Evolutionary conservation across 2,888 invertebrate species (phyloP), one percentile per base, ranked within the genome.

Genomic region (Dicyrtomina minuta): DNA sequence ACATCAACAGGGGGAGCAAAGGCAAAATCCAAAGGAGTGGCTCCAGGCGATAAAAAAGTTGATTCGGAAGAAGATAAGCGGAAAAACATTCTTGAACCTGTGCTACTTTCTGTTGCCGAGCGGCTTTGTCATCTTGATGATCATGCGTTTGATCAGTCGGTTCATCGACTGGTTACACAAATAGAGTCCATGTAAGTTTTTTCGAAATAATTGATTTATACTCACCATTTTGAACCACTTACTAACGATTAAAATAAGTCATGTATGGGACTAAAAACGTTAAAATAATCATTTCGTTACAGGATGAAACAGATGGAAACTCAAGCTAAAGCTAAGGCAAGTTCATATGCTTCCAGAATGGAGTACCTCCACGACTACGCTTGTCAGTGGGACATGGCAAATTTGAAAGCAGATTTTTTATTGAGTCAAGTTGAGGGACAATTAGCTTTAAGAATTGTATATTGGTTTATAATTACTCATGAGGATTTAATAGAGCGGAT

Each of bases 51-150:
- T 64, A 41, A 39, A 10, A 22, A 26, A 39, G 22, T 6, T 41
- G 20, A 43, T 6, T 5, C 24, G 53, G 55, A 39, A 22, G 55
- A 65, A 41, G 27, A 26, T 26, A 22, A 44, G 39, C 51, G 17
- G n/a, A 43, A 58, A 13, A 44, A 17, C 33, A 27, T 61, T 58
- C 70, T 78, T 69, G 77, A 77, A 62, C 70, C 74, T 74, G 46
- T 74, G 70, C 64, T 78, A 56, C 66, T 76, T 72, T 73, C 78
- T 72, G 67, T 75, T 73, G 77, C 78, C 70, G 78, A 77, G 73
- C 73, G 78, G 73, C 72, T 78, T 43, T 78, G 78, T 74, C 76
- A 77, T 75, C 69, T 78, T 66, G 77, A 77, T 67, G 76, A 78
- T 77, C 71, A 71, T 58, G 62, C 72, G 12, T 78, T 78, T 75